Conservation (phyloP, 1,140 invertebrate species). For the Thrips palmi region DNA sequence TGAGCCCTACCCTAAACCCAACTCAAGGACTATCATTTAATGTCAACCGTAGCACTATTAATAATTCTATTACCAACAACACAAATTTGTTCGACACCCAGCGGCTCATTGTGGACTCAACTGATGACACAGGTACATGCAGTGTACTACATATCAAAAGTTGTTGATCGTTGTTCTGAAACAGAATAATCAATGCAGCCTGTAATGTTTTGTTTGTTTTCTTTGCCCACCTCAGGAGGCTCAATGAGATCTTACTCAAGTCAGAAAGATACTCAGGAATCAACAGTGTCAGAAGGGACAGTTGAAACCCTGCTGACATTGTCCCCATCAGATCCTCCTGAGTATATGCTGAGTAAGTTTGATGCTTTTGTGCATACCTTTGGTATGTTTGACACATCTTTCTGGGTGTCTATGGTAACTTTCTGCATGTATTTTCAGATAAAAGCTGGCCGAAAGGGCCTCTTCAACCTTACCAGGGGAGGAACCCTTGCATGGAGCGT, state of each 20-base stretch:
- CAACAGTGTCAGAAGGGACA: constrained; percentile 23
- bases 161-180: no score
- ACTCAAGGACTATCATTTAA: constrained; percentile 13
- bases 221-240: neutral
- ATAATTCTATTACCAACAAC: constrained; percentile 7
- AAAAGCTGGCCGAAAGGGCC: constrained; percentile 2
- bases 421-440: constrained; percentile 9
- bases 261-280: constrained; percentile 15
- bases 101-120: constrained; percentile 1
- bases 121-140: constrained; percentile 12
- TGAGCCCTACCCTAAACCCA: constrained; percentile 34
- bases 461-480: constrained; percentile 66
- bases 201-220: no score
- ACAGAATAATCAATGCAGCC: no score
- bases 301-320: constrained; percentile 26
- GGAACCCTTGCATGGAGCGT: constrained; percentile 75
- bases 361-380: constrained; percentile 10
- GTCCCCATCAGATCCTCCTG: constrained; percentile 22
- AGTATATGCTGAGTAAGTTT: neutral
- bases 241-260: neutral
- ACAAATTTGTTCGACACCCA: neutral
- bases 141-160: no score
- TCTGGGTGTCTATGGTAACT: neutral
- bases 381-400: constrained; percentile 2
- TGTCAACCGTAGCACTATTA: constrained; percentile 1